phyloP scores from a whole-genome alignment of 2,888 invertebrate species.

The Linnaemya vulpina region DNA sequence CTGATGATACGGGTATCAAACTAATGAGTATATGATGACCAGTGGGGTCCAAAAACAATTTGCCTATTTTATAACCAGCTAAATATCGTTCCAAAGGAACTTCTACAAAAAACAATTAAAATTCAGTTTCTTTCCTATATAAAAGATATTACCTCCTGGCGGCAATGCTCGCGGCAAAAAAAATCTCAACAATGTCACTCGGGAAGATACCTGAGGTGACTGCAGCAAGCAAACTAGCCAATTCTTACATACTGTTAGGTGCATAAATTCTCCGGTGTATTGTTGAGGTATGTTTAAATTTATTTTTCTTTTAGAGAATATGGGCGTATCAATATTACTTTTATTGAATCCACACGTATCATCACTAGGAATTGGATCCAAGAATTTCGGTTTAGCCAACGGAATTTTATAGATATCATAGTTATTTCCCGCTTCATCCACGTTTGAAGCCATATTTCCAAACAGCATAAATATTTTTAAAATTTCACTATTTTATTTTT shows the following conservation, averaged over 20 bases:
- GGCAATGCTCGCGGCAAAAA: constrained; percentile 91
- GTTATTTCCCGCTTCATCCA: constrained; percentile 33
- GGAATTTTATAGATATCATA: constrained; percentile 28
- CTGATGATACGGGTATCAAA: constrained; percentile 85
- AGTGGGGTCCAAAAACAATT: constrained; percentile 88
- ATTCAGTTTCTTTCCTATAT: background rate
- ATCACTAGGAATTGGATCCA: constrained; percentile 72
- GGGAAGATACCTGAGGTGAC: constrained; percentile 84
- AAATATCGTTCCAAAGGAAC: constrained; percentile 80
- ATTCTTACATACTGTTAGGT: constrained; percentile 92
- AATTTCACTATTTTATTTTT: no score
- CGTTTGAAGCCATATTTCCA: constrained; percentile 58
- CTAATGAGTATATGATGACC: constrained; percentile 92
- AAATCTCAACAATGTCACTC: constrained; percentile 88
- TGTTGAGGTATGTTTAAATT: constrained; percentile 89
- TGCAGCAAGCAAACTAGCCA: constrained; percentile 92
- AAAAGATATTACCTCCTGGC: constrained; percentile 86
- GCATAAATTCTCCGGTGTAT: constrained; percentile 86
- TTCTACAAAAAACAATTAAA: constrained; percentile 74
- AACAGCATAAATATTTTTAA: no score
- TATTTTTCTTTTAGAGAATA: constrained; percentile 93
- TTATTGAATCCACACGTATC: constrained; percentile 70
- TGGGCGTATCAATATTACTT: constrained; percentile 87
- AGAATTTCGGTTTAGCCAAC: constrained; percentile 76
- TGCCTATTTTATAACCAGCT: constrained; percentile 79